Evolutionary conservation across 2,888 invertebrate species (phyloP).

Genomic region (Digitonthophagus gazella): DNA sequence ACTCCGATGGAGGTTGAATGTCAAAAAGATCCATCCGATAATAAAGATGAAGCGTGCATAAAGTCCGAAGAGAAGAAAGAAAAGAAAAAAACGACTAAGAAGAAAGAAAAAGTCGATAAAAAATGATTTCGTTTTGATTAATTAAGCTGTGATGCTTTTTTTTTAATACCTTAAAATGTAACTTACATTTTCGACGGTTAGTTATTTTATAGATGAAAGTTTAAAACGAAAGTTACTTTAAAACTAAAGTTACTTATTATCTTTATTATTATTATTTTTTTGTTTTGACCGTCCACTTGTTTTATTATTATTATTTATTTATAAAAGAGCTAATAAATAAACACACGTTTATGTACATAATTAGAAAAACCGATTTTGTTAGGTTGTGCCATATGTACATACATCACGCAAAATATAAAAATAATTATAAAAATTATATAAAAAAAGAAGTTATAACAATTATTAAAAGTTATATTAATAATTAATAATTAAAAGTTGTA

Average conservation of each 20-base stretch:
- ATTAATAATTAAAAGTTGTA: no score
- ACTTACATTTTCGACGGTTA: no score
- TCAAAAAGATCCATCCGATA: slow-evolving; percentile 5
- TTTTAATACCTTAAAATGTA: no score
- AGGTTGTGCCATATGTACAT: slow-evolving; percentile 29
- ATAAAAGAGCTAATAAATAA: background rate
- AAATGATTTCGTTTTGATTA: slow-evolving; percentile 21
- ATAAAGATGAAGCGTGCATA: slow-evolving; percentile 37
- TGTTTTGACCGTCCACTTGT: slow-evolving; percentile 25
- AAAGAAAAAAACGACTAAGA: slow-evolving; percentile 26
- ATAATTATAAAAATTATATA: background rate
- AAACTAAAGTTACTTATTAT: no score
- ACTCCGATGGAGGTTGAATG: slow-evolving; percentile 27
- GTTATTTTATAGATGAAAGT: no score
- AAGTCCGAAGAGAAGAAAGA: slow-evolving; percentile 45
- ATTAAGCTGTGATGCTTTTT: slow-evolving; percentile 23
- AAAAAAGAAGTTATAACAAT: no score
- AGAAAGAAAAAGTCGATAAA: slow-evolving; percentile 28
- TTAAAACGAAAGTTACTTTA: no score
- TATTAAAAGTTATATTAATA: no score
- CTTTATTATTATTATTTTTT: slow-evolving; percentile 23
- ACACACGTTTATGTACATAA: slow-evolving; percentile 20
- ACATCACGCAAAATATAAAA: slow-evolving; percentile 16
- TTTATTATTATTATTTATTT: slow-evolving; percentile 7
- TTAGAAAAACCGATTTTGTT: slow-evolving; percentile 12